A percentile compares a stretch with the other conserved stretches of the same genome.
phyloP scores from a whole-genome alignment of 1,140 invertebrate species.

The Aphelenchoides avenae region DNA sequence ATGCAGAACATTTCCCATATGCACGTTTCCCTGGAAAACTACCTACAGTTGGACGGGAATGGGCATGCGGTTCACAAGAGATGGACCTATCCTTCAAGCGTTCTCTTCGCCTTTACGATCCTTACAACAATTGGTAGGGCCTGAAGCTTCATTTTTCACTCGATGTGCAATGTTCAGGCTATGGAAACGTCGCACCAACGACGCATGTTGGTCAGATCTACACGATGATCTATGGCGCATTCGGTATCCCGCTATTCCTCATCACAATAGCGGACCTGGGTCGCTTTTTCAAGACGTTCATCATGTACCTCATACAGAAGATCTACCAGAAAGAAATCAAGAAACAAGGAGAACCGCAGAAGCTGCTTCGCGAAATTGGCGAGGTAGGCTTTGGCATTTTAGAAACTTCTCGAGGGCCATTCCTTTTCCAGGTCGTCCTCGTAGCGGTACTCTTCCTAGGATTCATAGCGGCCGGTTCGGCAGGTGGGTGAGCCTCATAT shows the following conservation, averaged over 20 bases:
- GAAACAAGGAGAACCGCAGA: constrained; percentile 45
- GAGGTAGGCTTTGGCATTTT: constrained; percentile 37
- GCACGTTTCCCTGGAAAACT: constrained; percentile 45
- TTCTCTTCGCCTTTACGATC: constrained; percentile 53
- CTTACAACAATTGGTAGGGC: constrained; percentile 47
- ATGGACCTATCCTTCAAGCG: constrained; percentile 47
- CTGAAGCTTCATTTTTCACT: too few species aligned
- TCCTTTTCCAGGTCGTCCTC: constrained; percentile 44
- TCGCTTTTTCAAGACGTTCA: constrained; percentile 56
- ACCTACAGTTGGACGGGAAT: constrained; percentile 38
- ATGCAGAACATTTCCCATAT: constrained; percentile 41
- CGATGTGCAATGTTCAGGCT: constrained; percentile 26
- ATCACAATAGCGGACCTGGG: constrained; percentile 55
- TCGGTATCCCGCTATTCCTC: constrained; percentile 53
- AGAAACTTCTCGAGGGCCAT: constrained; percentile 5
- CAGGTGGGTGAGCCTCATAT: too few species aligned
- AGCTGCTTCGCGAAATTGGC: constrained; percentile 48
- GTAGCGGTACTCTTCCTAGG: constrained; percentile 45
- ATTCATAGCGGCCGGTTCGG: constrained; percentile 53
- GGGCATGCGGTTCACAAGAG: constrained; percentile 30
- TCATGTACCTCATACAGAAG: constrained; percentile 47
- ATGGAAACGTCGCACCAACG: constrained; percentile 51
- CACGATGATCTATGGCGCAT: constrained; percentile 53
- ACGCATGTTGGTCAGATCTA: constrained; percentile 49
- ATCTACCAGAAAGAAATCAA: constrained; percentile 50